Evolutionary conservation across 2,888 invertebrate genomes (phyloP).

Genomic region (Acanthosepion esculentum): DNA sequence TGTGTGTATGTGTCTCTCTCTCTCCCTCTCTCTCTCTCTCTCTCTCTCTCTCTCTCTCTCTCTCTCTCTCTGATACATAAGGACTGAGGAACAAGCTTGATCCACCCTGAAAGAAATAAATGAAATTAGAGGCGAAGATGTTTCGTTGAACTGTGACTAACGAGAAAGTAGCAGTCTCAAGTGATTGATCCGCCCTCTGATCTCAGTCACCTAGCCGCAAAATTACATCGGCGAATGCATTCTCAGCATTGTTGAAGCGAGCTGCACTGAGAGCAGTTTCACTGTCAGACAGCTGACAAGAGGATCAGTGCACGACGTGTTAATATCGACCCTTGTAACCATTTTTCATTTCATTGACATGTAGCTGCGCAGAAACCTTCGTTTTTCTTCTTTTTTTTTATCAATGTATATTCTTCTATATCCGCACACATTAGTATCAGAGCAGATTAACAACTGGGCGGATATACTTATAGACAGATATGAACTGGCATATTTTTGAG

Average conservation of each 20-base stretch:
- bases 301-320: constrained; percentile 14
- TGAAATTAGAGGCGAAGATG: background rate
- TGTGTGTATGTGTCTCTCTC: too few relatives aligned
- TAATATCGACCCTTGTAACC: constrained; percentile 7
- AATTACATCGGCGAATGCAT: background rate
- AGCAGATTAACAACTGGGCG: background rate
- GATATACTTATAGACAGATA: background rate
- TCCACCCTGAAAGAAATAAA: background rate
- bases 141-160: background rate
- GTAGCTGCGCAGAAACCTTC: background rate
- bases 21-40: background rate
- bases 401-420: background rate
- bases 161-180: background rate
- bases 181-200: constrained; percentile 1
- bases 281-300: background rate
- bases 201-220: background rate
- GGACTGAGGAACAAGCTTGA: background rate
- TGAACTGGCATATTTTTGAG: background rate
- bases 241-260: background rate
- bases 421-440: background rate
- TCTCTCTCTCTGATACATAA: background rate
- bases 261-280: background rate
- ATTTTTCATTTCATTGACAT: background rate
- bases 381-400: background rate
- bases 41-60: background rate